phyloP scores from a whole-genome alignment of 2,113 vertebrate genomes.

The Sakesphorus luctuosus region DNA sequence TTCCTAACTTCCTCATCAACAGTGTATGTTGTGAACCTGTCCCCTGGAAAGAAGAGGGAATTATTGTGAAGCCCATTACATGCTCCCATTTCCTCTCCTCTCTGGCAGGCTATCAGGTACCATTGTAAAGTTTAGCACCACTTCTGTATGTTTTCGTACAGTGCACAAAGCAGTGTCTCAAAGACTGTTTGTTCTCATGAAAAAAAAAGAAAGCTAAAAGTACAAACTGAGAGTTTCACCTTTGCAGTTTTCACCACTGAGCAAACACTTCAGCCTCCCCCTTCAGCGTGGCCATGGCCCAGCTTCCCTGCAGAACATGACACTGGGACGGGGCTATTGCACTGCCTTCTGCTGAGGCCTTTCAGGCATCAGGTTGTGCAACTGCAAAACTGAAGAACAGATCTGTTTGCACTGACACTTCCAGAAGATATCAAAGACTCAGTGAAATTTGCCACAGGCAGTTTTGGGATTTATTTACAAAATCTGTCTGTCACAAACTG shows the following conservation, averaged over 20 bases:
- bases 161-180: neutral
- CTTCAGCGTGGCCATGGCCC: rapidly evolving
- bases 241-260: neutral
- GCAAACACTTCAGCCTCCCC: neutral
- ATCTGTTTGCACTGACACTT: neutral
- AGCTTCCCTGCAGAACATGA: rapidly evolving
- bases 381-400: neutral
- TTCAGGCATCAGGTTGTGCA: neutral
- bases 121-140: neutral
- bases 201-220: neutral
- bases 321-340: rapidly evolving
- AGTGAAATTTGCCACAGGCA: neutral
- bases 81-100: neutral
- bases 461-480: neutral
- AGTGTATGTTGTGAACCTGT: neutral
- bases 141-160: rapidly evolving
- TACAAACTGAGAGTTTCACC: neutral
- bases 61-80: neutral
- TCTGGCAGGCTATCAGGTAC: neutral
- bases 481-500: neutral
- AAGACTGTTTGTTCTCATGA: neutral
- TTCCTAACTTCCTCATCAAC: neutral
- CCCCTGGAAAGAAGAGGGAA: neutral
- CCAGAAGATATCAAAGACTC: neutral
- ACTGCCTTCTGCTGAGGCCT: rapidly evolving